Conservation (phyloP, 2,888 invertebrate species). For the Aleiodes testaceus region DNA sequence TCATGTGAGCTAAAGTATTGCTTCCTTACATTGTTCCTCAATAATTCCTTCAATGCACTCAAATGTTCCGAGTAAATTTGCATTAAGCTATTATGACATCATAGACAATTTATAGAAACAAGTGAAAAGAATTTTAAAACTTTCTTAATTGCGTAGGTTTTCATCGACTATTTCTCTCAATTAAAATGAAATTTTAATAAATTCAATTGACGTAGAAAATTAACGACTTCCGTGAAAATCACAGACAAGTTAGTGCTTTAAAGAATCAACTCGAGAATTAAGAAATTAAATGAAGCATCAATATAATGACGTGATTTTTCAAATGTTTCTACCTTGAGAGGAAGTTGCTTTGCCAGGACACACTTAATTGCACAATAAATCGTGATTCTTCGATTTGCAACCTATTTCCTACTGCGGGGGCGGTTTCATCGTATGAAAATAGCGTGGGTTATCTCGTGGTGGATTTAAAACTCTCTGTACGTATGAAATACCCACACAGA, state of each 20-base stretch:
- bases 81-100: neutral
- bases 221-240: slow-evolving; percentile 47
- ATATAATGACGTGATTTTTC: too few species aligned
- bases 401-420: slow-evolving; percentile 72
- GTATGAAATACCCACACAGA: slow-evolving; percentile 16
- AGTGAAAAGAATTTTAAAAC: neutral
- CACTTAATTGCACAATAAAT: slow-evolving; percentile 72
- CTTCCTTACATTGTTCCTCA: neutral
- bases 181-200: slow-evolving; percentile 21
- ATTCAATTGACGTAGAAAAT: slow-evolving; percentile 39
- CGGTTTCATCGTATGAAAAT: slow-evolving; percentile 52
- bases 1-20: too few species aligned
- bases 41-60: neutral
- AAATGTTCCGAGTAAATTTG: too few species aligned
- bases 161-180: neutral
- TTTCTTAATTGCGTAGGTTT: slow-evolving; percentile 24
- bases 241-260: neutral
- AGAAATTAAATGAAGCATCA: neutral
- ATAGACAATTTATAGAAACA: neutral
- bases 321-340: slow-evolving; percentile 45
- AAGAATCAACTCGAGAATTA: neutral
- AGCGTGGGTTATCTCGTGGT: slow-evolving; percentile 44
- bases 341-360: slow-evolving; percentile 63
- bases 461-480: slow-evolving; percentile 26
- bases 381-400: slow-evolving; percentile 71